A percentile compares a stretch with the other conserved stretches of the same genome.
Evolutionary conservation across 2,113 vertebrate species (phyloP).

Genomic region (Thamnophis sirtalis): DNA sequence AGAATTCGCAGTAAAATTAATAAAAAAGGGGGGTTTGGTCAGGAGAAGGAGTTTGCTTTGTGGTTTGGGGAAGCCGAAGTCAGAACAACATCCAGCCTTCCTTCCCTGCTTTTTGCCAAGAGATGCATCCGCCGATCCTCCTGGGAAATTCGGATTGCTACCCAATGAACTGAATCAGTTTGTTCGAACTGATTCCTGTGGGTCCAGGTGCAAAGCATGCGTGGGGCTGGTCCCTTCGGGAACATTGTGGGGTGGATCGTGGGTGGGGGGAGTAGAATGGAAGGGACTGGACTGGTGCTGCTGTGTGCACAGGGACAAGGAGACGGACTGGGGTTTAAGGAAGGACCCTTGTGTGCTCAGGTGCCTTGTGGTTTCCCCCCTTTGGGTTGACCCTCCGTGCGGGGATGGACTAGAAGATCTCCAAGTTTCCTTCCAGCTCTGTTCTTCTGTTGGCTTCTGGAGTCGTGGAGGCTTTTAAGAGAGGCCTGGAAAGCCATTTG

Average conservation of each 20-base stretch:
- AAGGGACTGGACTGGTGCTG: neutral
- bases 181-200: neutral
- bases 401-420: neutral
- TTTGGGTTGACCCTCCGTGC: neutral
- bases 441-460: no score
- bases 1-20: no score
- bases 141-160: neutral
- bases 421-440: no score
- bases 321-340: neutral
- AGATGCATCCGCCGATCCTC: neutral
- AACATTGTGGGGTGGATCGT: neutral
- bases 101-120: neutral
- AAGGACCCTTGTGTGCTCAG: neutral
- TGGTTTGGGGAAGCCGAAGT: no score
- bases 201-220: neutral
- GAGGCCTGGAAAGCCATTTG: no score
- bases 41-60: no score
- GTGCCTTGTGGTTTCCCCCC: neutral
- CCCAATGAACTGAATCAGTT: neutral
- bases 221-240: neutral
- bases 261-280: neutral
- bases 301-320: constrained; percentile 23
- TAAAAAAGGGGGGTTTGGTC: no score
- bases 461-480: no score
- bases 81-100: no score